phyloP scores from a whole-genome alignment of 2,113 vertebrate species.

The Psittacula cyanocephala region DNA sequence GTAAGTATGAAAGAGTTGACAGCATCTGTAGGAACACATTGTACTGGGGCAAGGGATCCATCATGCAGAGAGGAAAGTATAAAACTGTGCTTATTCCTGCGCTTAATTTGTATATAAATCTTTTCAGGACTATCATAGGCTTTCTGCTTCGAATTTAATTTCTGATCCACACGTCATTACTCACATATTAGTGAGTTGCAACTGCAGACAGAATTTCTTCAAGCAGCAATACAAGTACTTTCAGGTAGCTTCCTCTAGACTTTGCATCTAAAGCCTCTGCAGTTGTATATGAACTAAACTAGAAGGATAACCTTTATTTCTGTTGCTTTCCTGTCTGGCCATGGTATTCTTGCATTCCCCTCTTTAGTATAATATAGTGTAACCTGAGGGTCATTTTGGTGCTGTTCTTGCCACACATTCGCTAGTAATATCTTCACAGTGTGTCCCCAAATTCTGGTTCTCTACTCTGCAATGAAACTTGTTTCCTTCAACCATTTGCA shows the following conservation, averaged over 20 bases:
- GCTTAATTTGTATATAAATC: not conserved
- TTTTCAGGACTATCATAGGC: not conserved
- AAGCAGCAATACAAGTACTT: not conserved
- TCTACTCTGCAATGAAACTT: not conserved
- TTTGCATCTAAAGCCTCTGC: not conserved
- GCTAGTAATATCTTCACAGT: not conserved
- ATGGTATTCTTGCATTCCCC: not conserved
- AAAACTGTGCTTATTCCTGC: not conserved
- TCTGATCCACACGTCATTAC: not conserved
- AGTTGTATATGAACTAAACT: not conserved
- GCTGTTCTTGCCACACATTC: not conserved
- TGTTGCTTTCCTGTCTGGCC: not conserved
- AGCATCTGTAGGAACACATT: not conserved
- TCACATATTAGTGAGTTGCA: not conserved
- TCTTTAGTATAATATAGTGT: not conserved
- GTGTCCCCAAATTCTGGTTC: not conserved
- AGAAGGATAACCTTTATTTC: not conserved
- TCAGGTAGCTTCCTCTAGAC: not conserved
- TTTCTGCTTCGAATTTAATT: not conserved
- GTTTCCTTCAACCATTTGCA: not conserved
- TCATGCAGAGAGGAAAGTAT: not conserved
- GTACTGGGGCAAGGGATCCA: not conserved
- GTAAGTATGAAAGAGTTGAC: not conserved
- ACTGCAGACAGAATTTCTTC: not conserved
- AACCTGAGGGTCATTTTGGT: not conserved